Percentiles rank a stretch among this genome's conserved stretches.
Conservation (phyloP, 2,888 invertebrate species). For the Flexamia atlantica region DNA sequence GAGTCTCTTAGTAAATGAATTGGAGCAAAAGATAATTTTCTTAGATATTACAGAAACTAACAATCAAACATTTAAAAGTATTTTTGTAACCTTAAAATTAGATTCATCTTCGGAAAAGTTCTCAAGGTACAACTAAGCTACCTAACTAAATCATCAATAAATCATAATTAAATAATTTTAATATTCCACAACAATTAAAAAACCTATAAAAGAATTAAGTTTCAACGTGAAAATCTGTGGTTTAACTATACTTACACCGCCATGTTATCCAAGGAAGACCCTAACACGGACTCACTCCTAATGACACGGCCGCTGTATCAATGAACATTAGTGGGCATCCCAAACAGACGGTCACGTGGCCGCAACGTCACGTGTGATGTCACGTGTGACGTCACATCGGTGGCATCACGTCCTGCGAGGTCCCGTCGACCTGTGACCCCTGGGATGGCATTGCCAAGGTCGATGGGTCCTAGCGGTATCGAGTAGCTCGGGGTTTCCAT, state of each 20-base stretch:
- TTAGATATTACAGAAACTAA: too few species aligned
- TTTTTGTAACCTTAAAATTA: too few species aligned
- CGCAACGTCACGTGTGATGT: not conserved
- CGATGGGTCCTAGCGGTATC: not conserved
- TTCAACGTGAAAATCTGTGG: too few species aligned
- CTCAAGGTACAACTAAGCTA: too few species aligned
- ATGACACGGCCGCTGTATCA: not conserved
- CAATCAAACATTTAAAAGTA: too few species aligned
- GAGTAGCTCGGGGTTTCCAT: not conserved
- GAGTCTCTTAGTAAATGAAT: too few species aligned
- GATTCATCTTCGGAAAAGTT: too few species aligned
- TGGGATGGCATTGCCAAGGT: constrained; percentile 23
- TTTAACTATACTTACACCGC: not conserved
- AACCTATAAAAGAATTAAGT: too few species aligned
- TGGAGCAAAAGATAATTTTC: too few species aligned
- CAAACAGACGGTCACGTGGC: not conserved
- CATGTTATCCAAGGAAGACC: not conserved
- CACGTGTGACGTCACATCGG: constrained; percentile 27
- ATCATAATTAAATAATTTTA: too few species aligned
- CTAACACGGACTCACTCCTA: not conserved
- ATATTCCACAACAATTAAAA: too few species aligned
- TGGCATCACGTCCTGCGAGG: constrained; percentile 14
- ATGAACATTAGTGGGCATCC: not conserved
- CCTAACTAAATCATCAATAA: too few species aligned
- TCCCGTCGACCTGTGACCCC: constrained; percentile 12